Base-by-base conservation (phyloP, 2,113 vertebrate genomes). In the Phaethon lepturus region DNA sequence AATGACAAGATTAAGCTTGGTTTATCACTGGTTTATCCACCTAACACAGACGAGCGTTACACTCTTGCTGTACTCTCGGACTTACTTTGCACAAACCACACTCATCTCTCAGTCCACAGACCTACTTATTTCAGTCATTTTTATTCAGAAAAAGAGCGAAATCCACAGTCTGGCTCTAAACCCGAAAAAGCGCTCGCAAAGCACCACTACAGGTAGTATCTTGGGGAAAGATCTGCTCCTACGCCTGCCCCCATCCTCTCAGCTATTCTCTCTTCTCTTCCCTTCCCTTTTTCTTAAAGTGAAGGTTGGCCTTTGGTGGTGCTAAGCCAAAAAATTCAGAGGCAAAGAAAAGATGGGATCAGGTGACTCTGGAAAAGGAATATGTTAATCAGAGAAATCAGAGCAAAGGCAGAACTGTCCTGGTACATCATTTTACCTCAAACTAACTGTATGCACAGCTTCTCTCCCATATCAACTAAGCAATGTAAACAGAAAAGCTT, bases 191-290 rank as follows among this genome's bases (percentile, higher is more conserved):
- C 23, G 31, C 33, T 62, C 2, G 3, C 66, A 78, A 77, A 80
- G 52, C 35, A 49, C 22, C 25, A 2, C n/a, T 59, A 26, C 18
- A 9, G 62, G 52, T 6, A 60, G 35, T 31, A 44, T 5, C 17
- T 19, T 8, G 8, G 19, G 33, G 42, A 63, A 73, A 55, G 0
- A 1, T 11, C 44, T 49, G 60, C 42, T 90, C 68, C 49, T 63
- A 19, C 0, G 1, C 40, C 60, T 66, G 20, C 31, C 15, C 11
- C 7, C 6, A 11, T 6, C 24, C 47, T 42, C 66, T 62, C 42
- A 40, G 56, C 31, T 55, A 8, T 29, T 55, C 38, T 28, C 10
- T 44, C 47, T 59, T 28, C 10, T 44, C 47, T 59, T n/a, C 22
- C 19, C 38, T 50, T 62, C 15, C n/a, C 60, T 49, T 56, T 38